Evolutionary conservation across 2,888 invertebrate species (phyloP), one percentile per base, ranked within the genome.

Genomic region (Ormia ochracea): DNA sequence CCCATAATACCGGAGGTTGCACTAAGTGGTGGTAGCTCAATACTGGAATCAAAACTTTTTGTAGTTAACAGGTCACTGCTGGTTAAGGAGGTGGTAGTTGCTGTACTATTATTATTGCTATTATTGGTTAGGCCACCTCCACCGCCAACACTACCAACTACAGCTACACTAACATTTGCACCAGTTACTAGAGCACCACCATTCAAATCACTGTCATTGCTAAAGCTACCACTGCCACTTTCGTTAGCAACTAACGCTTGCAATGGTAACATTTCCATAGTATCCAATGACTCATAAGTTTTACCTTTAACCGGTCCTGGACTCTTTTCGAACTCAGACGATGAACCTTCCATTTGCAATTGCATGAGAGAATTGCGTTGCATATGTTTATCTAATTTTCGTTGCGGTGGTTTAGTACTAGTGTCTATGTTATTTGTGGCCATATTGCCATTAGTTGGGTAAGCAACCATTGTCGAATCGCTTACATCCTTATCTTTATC

Each of bases 351-450:
- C 5, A 86, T 81, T 78, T 89, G 87, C 78, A 89, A 59, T 82
- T 89, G 88, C 45, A 88, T 84, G 69, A 88, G 68, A 6, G 88
- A 89, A 63, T 85, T 87, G 17, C 88, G 87, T 70, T 88, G 89
- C 23, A 85, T 83, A 33, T 88, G 88, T 77, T 89, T 88, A 63
- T 88, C 88, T 75, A 87, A 87, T 82, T 88, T 88, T 7, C 88
- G 89, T 78, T 86, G 83, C 68, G 88, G 88, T 81, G 88, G 88
- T 82, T 80, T 80, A 38, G 61, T 63, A 61, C 50, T 80, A 66
- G 43, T 73, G 23, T 80, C 80, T 58, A 61, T 31, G 38, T 56
- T 76, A 81, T 74, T 69, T 66, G 61, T 31, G 7, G 65, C 28
- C 6, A 59, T 19, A 54, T 74, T 80, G 31, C 74, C 69, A 43